A percentile compares a stretch with the other conserved stretches of the same genome.
These are phyloP conservation scores for Drosophila paracracens DNA, from an alignment of 2,888 invertebrate genomes.

Conservation along the genomic window DNA sequence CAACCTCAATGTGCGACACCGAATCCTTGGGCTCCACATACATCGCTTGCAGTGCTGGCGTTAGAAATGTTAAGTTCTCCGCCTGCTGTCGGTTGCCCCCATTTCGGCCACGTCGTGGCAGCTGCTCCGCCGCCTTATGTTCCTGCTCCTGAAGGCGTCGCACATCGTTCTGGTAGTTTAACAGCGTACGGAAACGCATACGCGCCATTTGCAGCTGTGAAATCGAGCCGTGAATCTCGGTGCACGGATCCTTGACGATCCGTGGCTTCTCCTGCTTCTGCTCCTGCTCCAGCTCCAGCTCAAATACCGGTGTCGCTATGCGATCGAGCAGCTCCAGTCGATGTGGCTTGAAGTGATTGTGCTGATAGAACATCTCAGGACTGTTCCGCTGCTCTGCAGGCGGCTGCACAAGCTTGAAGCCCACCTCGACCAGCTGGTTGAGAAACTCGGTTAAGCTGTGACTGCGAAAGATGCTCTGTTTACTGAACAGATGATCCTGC, in stretches of 20 bases:
- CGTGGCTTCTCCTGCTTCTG: background rate
- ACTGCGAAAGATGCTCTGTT: constrained; percentile 32
- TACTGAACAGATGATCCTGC: constrained; percentile 52
- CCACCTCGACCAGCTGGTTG: constrained; percentile 11
- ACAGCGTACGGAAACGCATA: constrained; percentile 23
- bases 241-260: background rate
- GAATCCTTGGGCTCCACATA: constrained; percentile 53
- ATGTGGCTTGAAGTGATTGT: constrained; percentile 23
- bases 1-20: constrained; percentile 12
- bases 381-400: background rate
- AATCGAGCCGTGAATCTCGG: background rate
- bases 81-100: constrained; percentile 2
- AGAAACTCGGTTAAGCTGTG: constrained; percentile 33
- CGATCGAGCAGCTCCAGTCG: constrained; percentile 10
- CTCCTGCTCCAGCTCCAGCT: background rate
- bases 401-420: constrained; percentile 32
- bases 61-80: background rate
- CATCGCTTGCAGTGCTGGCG: constrained; percentile 23
- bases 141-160: constrained; percentile 31
- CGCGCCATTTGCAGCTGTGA: constrained; percentile 46
- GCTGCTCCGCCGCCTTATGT: constrained; percentile 4
- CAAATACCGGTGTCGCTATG: background rate
- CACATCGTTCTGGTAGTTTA: constrained; percentile 35
- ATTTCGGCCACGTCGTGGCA: constrained; percentile 48
- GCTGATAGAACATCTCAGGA: constrained; percentile 23